Conservation (phyloP, 1,140 invertebrate species). For the Panonychus citri region DNA sequence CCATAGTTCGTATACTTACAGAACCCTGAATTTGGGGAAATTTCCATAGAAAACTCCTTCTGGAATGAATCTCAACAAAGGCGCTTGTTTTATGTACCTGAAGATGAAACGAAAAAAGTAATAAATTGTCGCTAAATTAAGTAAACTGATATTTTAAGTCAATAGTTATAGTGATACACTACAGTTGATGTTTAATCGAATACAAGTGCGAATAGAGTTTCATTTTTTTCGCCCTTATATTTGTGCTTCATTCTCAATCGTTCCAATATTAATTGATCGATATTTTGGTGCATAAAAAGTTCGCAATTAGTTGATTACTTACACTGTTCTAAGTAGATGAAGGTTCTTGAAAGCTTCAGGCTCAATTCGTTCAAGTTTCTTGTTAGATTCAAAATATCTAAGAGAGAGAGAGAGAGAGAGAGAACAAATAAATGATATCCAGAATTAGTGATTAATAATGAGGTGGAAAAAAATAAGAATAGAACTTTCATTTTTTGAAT, state of each 20-base stretch:
- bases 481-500: no score
- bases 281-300: not conserved
- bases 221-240: not conserved
- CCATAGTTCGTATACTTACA: slow-evolving; percentile 24
- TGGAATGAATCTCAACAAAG: slow-evolving; percentile 24
- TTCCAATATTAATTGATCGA: not conserved
- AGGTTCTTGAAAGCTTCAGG: slow-evolving; percentile 13
- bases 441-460: no score
- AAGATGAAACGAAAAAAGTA: slow-evolving; percentile 12
- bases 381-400: not conserved
- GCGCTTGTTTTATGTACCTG: slow-evolving; percentile 29
- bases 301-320: slow-evolving; percentile 8
- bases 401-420: not conserved
- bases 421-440: not conserved
- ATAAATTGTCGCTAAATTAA: not conserved
- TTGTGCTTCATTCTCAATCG: not conserved
- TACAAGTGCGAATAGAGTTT: not conserved
- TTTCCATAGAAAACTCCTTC: slow-evolving; percentile 22
- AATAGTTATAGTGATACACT: not conserved
- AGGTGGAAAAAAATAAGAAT: no score
- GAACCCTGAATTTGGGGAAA: slow-evolving; percentile 21
- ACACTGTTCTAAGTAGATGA: slow-evolving; percentile 15
- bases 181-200: not conserved
- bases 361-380: slow-evolving; percentile 7
- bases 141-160: not conserved